Evolutionary conservation across 2,797 vertebrate species (phyloP).

Genomic region (Brachyrhaphis roseni): DNA sequence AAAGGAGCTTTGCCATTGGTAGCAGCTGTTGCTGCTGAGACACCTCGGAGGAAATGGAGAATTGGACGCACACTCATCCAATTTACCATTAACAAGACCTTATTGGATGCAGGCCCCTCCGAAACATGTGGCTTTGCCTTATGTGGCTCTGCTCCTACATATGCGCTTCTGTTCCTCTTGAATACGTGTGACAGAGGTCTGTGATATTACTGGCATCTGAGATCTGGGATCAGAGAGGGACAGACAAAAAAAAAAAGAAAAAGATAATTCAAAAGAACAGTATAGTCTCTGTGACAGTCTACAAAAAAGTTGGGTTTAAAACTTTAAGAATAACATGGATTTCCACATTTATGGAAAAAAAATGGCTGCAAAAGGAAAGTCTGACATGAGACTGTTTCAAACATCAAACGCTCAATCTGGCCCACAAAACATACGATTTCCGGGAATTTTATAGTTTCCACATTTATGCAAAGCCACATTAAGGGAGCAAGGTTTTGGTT

Average conservation of each 20-base stretch:
- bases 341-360: slow-evolving; percentile 28
- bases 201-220: slow-evolving; percentile 41
- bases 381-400: slow-evolving; percentile 56
- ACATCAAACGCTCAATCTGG: slow-evolving; percentile 44
- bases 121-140: slow-evolving; percentile 73
- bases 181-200: slow-evolving; percentile 24
- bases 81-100: slow-evolving; percentile 86
- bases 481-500: slow-evolving; percentile 38
- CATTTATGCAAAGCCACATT: slow-evolving; percentile 57
- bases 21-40: slow-evolving; percentile 84
- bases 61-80: slow-evolving; percentile 86
- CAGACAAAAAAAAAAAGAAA: slow-evolving; percentile 9
- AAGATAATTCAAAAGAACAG: neutral
- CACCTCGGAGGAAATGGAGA: slow-evolving; percentile 83
- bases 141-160: slow-evolving; percentile 64
- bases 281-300: neutral
- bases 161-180: slow-evolving; percentile 44
- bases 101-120: slow-evolving; percentile 82
- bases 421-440: slow-evolving; percentile 57
- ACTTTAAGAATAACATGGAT: slow-evolving; percentile 22
- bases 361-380: slow-evolving; percentile 56
- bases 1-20: slow-evolving; percentile 75
- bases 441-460: slow-evolving; percentile 63
- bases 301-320: slow-evolving; percentile 4
- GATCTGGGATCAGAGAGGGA: slow-evolving; percentile 38